These are phyloP conservation scores for Equus quagga DNA, from an alignment of 2,113 vertebrate genomes.

Conservation along the genomic window DNA sequence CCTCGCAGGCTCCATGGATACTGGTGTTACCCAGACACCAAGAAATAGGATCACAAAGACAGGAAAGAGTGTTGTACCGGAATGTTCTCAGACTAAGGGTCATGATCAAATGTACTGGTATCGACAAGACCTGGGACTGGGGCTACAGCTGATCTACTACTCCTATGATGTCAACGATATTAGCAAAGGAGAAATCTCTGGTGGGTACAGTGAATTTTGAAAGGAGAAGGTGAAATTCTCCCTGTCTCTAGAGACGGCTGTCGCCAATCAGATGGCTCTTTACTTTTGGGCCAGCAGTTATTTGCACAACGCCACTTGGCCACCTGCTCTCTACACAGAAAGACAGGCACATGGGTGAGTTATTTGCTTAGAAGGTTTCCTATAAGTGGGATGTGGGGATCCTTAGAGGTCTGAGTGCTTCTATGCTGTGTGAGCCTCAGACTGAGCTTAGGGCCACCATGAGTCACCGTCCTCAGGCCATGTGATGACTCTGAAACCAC, in stretches of 20 bases:
- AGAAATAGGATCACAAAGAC: neutral
- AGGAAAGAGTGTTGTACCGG: neutral
- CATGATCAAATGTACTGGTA: neutral
- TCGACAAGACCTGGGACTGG: neutral
- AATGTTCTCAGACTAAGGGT: neutral
- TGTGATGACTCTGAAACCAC: neutral
- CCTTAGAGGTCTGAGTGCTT: neutral
- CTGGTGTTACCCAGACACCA: conserved; percentile 45
- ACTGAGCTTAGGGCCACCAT: neutral
- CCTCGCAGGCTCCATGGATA: neutral
- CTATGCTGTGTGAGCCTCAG: neutral
- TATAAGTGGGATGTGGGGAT: neutral
- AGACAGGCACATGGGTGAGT: neutral
- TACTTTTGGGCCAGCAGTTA: conserved; percentile 47
- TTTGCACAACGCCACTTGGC: conserved; percentile 15
- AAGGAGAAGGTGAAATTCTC: rapidly evolving
- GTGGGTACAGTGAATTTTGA: conserved; percentile 52
- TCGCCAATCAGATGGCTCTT: neutral
- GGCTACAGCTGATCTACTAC: neutral
- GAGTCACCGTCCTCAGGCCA: neutral
- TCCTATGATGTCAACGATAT: rapidly evolving
- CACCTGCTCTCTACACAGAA: conserved; percentile 41
- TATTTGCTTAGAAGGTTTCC: neutral
- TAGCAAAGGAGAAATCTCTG: neutral
- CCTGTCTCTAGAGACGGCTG: neutral